Base-by-base conservation (phyloP, 2,888 invertebrate genomes). In the Habroteleia sp. region DNA sequence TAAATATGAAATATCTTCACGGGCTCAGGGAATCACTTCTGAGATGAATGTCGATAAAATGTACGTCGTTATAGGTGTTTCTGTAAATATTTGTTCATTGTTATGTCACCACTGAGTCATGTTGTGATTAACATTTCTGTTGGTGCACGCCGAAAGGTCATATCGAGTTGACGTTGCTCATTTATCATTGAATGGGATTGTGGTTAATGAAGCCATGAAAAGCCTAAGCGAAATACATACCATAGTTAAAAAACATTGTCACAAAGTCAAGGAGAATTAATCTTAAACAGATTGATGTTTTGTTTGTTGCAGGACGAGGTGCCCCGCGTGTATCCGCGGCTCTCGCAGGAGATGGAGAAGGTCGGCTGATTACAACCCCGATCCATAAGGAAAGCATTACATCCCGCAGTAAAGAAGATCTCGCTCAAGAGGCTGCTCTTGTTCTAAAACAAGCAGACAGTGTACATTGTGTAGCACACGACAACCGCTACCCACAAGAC, bases 401-500 rank as follows among this genome's bases (percentile, higher is more conserved):
- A 44, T 92, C 93, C 82, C 90, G 93, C 29, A 93, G 94, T 62
- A 93, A 93, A 84, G 91, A 93, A 83, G 92, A 94, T 84, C 91
- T 95, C 42, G 93, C 93, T 42, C 91, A 93, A 83, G 95, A 95
- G 90, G 94, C 94, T 20, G 94, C 94, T 74, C 91, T 91, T 83
- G 94, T 95, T 23, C 89, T 94, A 48, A 92, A 93, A 14, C 94
- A 95, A 87, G 95, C 93, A 0, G 92, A 93, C 79, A 92, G 92
- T 83, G 91, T 95, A 76, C 92, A 92, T 63, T 95, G 94, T 85
- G 89, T 82, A 82, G 89, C 82, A 79, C 84, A 84, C 77, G 84
- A 86, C 76, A 85, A 85, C 54, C 79, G 83, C 65, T 82, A 84
- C 62, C 73, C 75, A 29, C 83, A 84, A 23, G 83, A 83, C 58